A percentile compares a stretch with the other conserved stretches of the same genome.
These are phyloP conservation scores for Gnatocerus cornutus DNA, from an alignment of 2,888 invertebrate genomes.

Conservation along the genomic window DNA sequence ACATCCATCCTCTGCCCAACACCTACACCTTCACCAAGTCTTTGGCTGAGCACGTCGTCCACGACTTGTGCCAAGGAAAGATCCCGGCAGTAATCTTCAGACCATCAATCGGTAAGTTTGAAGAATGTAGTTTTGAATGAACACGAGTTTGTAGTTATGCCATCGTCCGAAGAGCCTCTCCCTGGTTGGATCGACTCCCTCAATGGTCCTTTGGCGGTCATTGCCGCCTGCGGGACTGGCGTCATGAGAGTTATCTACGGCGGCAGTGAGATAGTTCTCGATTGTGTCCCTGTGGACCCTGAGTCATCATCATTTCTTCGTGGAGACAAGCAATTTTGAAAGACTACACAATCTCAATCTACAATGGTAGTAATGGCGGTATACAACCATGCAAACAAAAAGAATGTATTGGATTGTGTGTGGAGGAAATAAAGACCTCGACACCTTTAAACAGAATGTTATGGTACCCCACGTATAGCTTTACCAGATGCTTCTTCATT, in stretches of 20 bases:
- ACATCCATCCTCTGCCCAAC: constrained; percentile 82
- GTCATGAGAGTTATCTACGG: constrained; percentile 58
- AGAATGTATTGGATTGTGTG: constrained; percentile 67
- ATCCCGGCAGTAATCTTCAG: constrained; percentile 87
- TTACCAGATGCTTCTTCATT: constrained; percentile 75
- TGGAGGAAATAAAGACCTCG: constrained; percentile 73
- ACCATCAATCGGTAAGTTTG: constrained; percentile 86
- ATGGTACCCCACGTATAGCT: constrained; percentile 77
- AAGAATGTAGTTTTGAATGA: too few relatives aligned
- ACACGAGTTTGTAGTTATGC: neutral
- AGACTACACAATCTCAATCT: constrained; percentile 74
- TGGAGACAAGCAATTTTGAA: constrained; percentile 33
- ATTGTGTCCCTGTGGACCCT: constrained; percentile 62
- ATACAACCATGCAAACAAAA: constrained; percentile 1
- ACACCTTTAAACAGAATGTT: constrained; percentile 81
- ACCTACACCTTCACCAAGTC: constrained; percentile 95
- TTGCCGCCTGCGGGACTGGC: constrained; percentile 82
- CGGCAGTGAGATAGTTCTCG: constrained; percentile 51
- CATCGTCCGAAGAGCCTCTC: constrained; percentile 73
- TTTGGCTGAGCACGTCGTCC: constrained; percentile 86
- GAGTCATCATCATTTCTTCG: constrained; percentile 49
- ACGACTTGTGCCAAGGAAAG: constrained; percentile 74
- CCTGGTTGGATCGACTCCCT: constrained; percentile 94
- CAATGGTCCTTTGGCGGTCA: constrained; percentile 88
- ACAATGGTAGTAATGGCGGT: constrained; percentile 85